Evolutionary conservation across 2,797 vertebrate species (phyloP).

Genomic region (Philypnodon macrostomus): DNA sequence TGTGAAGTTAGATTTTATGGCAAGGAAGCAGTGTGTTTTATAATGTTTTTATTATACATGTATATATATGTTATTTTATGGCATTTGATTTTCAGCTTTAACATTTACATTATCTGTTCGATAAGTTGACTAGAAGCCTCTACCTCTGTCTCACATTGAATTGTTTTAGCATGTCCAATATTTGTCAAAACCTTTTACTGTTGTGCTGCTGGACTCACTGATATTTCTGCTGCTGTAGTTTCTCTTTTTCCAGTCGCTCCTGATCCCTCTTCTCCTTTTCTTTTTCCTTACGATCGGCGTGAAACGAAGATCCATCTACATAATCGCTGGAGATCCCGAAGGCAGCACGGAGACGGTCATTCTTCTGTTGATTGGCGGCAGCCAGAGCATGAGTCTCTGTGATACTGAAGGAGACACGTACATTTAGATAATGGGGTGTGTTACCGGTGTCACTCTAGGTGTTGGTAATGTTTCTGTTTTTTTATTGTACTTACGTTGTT

Average conservation of each 20-base stretch:
- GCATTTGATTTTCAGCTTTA: no score
- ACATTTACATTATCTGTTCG: no score
- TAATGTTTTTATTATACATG: no score
- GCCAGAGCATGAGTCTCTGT: conserved; percentile 91
- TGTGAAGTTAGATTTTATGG: no score
- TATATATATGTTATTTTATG: no score
- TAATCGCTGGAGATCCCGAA: conserved; percentile 89
- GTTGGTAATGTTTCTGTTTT: no score
- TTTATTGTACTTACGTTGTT: conserved; percentile 72
- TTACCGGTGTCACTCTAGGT: not conserved
- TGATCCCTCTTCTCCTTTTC: conserved; percentile 81
- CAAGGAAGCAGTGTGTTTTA: no score
- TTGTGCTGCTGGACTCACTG: conserved; percentile 53
- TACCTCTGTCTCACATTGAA: no score
- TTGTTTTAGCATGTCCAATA: no score
- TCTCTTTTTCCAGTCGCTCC: conserved; percentile 80
- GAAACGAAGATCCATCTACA: conserved; percentile 90
- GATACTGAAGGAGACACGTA: conserved; percentile 60
- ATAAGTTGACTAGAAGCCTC: no score
- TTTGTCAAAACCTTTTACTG: not conserved
- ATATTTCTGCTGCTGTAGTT: conserved; percentile 75
- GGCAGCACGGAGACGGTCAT: conserved; percentile 86
- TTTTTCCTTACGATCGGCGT: conserved; percentile 84
- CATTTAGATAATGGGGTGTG: not conserved
- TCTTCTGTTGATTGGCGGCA: conserved; percentile 91